A percentile compares a stretch with the other conserved stretches of the same genome.
These are phyloP conservation scores for Mimumesa dahlbomi DNA, from an alignment of 2,888 invertebrate genomes.

Conservation along the genomic window DNA sequence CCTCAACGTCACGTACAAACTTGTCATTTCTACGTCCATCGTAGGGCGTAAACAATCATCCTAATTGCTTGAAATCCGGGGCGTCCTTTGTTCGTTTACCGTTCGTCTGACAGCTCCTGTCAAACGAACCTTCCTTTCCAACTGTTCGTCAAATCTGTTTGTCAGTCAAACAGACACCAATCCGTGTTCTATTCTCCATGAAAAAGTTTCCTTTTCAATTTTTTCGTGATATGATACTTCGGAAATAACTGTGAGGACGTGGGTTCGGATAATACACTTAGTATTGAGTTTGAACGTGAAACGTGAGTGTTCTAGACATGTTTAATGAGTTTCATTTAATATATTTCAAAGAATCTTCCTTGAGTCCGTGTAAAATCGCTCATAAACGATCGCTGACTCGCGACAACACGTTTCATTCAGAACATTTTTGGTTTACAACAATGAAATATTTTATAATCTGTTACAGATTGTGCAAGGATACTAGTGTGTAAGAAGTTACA, in stretches of 20 bases:
- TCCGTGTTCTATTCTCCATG: constrained; percentile 15
- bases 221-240: constrained; percentile 23
- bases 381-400: constrained; percentile 19
- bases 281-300: not conserved
- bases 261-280: constrained; percentile 1
- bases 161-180: constrained; percentile 39
- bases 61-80: constrained; percentile 38
- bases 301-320: constrained; percentile 1
- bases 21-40: constrained; percentile 46
- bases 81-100: constrained; percentile 63
- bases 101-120: constrained; percentile 66
- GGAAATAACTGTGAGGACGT: constrained; percentile 23
- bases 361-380: constrained; percentile 11
- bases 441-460: constrained; percentile 17
- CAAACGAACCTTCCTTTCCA: constrained; percentile 57
- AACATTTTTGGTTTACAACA: constrained; percentile 1
- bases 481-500: constrained; percentile 46
- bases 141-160: constrained; percentile 45
- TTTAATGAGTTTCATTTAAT: not conserved
- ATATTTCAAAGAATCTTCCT: not conserved
- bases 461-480: constrained; percentile 57
- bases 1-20: constrained; percentile 45
- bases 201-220: constrained; percentile 18
- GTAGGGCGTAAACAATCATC: constrained; percentile 37
- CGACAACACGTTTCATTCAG: constrained; percentile 29